Evolutionary conservation across 2,888 invertebrate genomes (phyloP), one percentile per base, ranked within the genome.

Genomic region (Drosophila paramelanica): DNA sequence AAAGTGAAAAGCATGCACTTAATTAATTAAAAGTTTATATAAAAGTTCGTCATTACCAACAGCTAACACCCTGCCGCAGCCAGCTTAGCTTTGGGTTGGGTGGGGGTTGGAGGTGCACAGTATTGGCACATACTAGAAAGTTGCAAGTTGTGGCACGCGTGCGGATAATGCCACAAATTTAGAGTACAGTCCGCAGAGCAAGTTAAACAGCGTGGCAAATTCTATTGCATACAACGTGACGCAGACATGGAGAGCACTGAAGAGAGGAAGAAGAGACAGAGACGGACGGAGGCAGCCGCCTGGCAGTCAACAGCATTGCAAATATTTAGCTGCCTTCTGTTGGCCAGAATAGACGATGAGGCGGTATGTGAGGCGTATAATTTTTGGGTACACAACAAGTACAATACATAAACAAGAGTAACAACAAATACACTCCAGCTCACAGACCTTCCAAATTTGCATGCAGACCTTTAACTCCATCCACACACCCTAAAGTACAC

Each of bases 361-460:
- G 57, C 36, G 61, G 79, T 76, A 73, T 61, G 70, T 42, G 68
- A 74, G 62, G 72, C 64, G 70, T 56, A 82, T 81, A 84, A 81
- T 87, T 82, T 81, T 87, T 78, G 84, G 81, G 70, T 75, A 87
- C 77, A 81, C 86, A 78, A 55, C 79, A 71, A 61, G 46, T 50
- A 59, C 52, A 66, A 60, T 41, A 76, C 51, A 78, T 60, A 70
- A 68, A 65, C 64, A 60, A 38, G 36, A 36, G 13, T 45, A 58
- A 43, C 52, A 72, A 50, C 36, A 73, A 31, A 51, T 33, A 52
- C 52, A 57, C 51, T 25, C n/a, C 46, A 17, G 27, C 25, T 45
- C 46, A 49, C 38, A n/a, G 39, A 51, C 65, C 64, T 51, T 59
- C 51, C 69, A 82, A 74, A 86, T 88, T 88, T 88, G 58, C 80